phyloP scores from a whole-genome alignment of 2,113 vertebrate genomes.

The Telmatochromis sp. region DNA sequence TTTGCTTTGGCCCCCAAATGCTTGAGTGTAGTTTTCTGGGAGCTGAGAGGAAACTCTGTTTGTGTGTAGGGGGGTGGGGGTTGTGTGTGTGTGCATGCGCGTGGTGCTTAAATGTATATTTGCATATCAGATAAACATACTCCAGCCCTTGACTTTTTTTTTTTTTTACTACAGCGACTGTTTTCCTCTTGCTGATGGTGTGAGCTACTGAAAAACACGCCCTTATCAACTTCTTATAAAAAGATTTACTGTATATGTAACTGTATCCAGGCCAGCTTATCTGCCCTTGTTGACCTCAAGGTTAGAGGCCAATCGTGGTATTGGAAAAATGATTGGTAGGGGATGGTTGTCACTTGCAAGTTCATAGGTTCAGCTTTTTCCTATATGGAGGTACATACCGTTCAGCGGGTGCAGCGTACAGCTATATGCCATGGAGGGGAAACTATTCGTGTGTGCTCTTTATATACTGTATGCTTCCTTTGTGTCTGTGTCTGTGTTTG shows the following conservation, averaged over 20 bases:
- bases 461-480: slow-evolving; percentile 4
- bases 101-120: neutral
- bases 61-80: neutral
- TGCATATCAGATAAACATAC: neutral
- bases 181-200: neutral
- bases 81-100: rapidly evolving
- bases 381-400: neutral
- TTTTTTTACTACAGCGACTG: neutral
- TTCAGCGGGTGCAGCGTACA: neutral
- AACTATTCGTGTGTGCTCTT: neutral
- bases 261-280: neutral
- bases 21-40: neutral
- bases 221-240: neutral
- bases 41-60: neutral
- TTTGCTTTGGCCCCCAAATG: slow-evolving; percentile 9
- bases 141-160: neutral
- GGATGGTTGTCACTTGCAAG: neutral
- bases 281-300: neutral
- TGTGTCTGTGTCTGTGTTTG: slow-evolving; percentile 33
- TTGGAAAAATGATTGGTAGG: neutral
- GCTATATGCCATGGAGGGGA: neutral
- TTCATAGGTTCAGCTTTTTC: slow-evolving; percentile 38
- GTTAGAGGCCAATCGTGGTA: slow-evolving; percentile 10
- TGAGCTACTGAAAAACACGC: neutral
- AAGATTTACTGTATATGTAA: neutral